These are phyloP conservation scores for Pyrrhosoma nymphula DNA, from an alignment of 2,888 invertebrate genomes.

Conservation along the genomic window DNA sequence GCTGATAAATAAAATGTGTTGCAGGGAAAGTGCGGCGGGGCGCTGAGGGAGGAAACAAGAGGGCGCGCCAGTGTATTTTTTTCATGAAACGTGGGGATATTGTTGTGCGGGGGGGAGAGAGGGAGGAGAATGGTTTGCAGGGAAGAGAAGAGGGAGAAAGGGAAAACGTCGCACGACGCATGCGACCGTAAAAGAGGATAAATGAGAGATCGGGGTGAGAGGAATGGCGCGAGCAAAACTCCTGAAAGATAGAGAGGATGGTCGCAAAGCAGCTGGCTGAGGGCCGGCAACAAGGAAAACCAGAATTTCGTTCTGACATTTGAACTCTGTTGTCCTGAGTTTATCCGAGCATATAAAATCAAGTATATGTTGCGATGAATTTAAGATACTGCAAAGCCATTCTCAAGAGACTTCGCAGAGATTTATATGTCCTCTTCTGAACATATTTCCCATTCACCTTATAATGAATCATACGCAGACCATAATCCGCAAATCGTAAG, in stretches of 20 bases:
- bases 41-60: background rate
- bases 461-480: too few relatives aligned
- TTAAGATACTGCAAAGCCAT: too few relatives aligned
- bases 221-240: background rate
- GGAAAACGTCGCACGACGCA: background rate
- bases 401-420: too few relatives aligned
- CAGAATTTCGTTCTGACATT: background rate
- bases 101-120: background rate
- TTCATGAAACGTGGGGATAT: background rate
- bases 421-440: too few relatives aligned
- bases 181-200: background rate
- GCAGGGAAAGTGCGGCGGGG: conserved; percentile 17
- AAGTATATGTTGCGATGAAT: background rate
- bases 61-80: background rate
- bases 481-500: too few relatives aligned
- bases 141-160: background rate
- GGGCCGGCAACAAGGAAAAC: background rate
- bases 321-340: background rate
- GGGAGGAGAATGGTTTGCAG: background rate
- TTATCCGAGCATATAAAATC: background rate
- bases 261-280: background rate
- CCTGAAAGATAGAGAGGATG: background rate
- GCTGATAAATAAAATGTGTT: conserved; percentile 18
- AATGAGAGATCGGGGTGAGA: background rate
- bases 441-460: too few relatives aligned